Base-by-base conservation (phyloP, 1,140 invertebrate species). In the Anadara kagoshimensis region DNA sequence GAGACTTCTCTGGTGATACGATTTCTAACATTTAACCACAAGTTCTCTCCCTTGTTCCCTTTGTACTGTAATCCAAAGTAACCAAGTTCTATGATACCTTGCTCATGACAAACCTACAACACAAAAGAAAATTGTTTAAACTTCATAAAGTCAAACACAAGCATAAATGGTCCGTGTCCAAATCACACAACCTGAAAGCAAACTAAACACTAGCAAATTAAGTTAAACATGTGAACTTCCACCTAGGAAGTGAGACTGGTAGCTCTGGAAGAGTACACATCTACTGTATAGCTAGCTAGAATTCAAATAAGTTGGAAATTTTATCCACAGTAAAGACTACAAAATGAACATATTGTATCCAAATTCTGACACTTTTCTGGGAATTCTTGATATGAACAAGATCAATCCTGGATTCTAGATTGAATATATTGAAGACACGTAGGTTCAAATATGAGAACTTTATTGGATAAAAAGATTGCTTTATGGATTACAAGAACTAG, bases 11-110 rank as follows among this genome's bases (percentile, higher is more conserved):
- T 91, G 78, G 93, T 92, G 49, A 97, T 92, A 20, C 93, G 93
- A 89, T 97, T 96, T 67, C 95, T 90, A 77, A 96, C 89, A 87
- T 96, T 96, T 53, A 96, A 88, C 95, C 95, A 97, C 24, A 95
- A 89, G 65, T 93, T 92, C 79, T 94, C 93, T 12, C 93, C 93
- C 80, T 93, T 94, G 41, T 91, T 91, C 70, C 92, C 92, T 49
- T 69, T 73, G 82, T 93, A 93, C 86, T 93, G 92, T 12, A 97
- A 91, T 0, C 95, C 95, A 86, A 96, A 96, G 87, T 96, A 97
- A 88, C 96, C 95, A 72, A 93, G 93, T 89, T 97, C 95, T 76
- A 94, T 93, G 76, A 96, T 95, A 43, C 93, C 94, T 72, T 96
- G 87, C 66, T 92, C 92, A 78, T 94, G 92, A 87, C 95, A 96